A percentile compares a stretch with the other conserved stretches of the same genome.
Evolutionary conservation across 2,113 vertebrate genomes (phyloP).

Genomic region (Forbesichthys agassizii): DNA sequence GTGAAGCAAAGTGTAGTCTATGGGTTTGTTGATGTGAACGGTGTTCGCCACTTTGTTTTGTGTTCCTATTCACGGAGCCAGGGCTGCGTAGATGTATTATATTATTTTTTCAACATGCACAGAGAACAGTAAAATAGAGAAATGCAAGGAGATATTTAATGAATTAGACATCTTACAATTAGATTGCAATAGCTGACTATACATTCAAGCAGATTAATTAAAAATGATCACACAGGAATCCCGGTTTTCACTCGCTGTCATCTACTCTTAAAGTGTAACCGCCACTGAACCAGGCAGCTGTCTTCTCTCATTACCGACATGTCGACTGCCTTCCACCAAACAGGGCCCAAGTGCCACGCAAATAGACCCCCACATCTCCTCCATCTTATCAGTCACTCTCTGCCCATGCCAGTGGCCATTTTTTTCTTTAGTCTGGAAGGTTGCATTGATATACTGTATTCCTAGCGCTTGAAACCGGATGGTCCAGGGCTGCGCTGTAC

Average conservation of each 20-base stretch:
- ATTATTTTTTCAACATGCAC: no score
- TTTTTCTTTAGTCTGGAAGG: slow-evolving; percentile 5
- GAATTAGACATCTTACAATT: no score
- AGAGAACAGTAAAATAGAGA: background rate
- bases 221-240: slow-evolving; percentile 23
- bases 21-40: no score
- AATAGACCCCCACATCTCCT: slow-evolving; percentile 37
- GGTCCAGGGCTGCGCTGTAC: slow-evolving; percentile 40
- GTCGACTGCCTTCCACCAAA: slow-evolving; percentile 49
- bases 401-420: slow-evolving; percentile 39
- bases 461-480: slow-evolving; percentile 22
- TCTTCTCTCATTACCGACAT: slow-evolving; percentile 62
- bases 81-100: no score
- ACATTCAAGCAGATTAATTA: background rate
- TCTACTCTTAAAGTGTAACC: slow-evolving; percentile 62
- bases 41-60: no score
- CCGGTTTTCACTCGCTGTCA: slow-evolving; percentile 53
- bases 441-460: slow-evolving; percentile 1
- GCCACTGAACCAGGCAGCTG: slow-evolving; percentile 71
- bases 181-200: no score
- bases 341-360: slow-evolving; percentile 39
- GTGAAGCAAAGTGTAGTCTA: no score
- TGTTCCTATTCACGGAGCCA: no score
- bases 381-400: slow-evolving; percentile 10
- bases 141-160: background rate